phyloP scores from a whole-genome alignment of 2,797 vertebrate genomes.

The Botia almorhae region DNA sequence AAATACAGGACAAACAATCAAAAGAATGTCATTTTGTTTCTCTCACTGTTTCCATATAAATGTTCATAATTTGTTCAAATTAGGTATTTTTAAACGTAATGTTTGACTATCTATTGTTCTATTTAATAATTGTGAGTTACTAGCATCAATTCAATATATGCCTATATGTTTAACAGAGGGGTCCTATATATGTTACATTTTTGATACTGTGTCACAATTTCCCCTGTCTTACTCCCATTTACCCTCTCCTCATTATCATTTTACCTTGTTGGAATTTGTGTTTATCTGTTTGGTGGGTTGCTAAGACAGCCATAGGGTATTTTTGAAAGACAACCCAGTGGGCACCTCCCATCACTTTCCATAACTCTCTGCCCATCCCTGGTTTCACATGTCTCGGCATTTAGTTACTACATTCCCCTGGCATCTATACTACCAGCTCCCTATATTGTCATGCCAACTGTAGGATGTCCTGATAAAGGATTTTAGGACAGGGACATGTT shows the following conservation, averaged over 20 bases:
- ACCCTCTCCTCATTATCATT: background rate
- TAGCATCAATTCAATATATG: background rate
- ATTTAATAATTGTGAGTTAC: background rate
- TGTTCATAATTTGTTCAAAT: too few species aligned
- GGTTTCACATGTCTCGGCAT: slow-evolving; percentile 59
- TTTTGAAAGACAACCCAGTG: slow-evolving; percentile 54
- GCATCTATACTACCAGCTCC: background rate
- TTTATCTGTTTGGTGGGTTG: slow-evolving; percentile 56
- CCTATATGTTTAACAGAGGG: background rate
- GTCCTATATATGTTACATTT: background rate
- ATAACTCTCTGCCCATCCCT: slow-evolving; percentile 33
- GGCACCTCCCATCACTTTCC: slow-evolving; percentile 46
- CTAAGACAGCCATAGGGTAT: slow-evolving; percentile 46
- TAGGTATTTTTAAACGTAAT: too few species aligned
- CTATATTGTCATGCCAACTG: slow-evolving; percentile 6
- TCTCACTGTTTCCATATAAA: background rate
- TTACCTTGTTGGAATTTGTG: slow-evolving; percentile 46
- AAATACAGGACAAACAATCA: background rate
- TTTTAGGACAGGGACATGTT: background rate
- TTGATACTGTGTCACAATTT: background rate
- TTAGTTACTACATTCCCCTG: slow-evolving; percentile 26
- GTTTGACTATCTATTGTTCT: background rate
- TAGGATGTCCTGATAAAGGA: background rate
- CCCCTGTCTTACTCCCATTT: background rate
- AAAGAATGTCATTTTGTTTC: background rate